phyloP scores from a whole-genome alignment of 2,113 vertebrate species.

The Crotalus helleri region DNA sequence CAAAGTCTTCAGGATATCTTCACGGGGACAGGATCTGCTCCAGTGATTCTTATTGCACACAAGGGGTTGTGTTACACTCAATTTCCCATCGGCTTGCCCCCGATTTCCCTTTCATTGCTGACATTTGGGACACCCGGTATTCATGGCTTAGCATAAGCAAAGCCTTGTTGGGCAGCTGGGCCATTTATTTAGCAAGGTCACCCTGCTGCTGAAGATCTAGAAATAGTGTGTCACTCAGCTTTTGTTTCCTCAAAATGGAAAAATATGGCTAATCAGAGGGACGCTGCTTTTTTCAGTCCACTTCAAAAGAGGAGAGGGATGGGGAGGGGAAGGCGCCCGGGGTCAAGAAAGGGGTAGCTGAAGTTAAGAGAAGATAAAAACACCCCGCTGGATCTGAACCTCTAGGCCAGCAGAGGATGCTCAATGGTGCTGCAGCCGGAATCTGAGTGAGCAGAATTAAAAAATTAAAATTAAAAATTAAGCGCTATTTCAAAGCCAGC shows the following conservation, averaged over 20 bases:
- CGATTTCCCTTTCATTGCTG: conserved; percentile 19
- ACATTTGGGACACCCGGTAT: conserved; percentile 1
- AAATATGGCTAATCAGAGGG: conserved; percentile 24
- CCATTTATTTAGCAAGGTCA: conserved; percentile 25
- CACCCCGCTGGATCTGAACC: not conserved
- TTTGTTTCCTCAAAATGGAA: conserved; percentile 3
- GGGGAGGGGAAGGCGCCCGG: not conserved
- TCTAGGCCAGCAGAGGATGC: not conserved
- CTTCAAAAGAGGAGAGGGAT: not conserved
- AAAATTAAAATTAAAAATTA: too few relatives aligned
- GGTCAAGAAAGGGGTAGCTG: conserved; percentile 15
- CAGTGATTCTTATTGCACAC: not conserved
- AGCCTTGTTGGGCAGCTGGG: conserved; percentile 5
- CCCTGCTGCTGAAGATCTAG: not conserved
- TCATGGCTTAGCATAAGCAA: conserved; percentile 19
- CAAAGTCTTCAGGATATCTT: conserved; percentile 26
- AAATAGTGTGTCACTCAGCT: not conserved
- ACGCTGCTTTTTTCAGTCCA: not conserved
- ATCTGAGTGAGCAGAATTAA: not conserved
- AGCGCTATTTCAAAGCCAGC: not conserved
- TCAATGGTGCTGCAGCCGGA: not conserved
- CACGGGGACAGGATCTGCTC: not conserved
- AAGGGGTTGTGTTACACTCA: not conserved
- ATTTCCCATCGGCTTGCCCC: conserved; percentile 14
- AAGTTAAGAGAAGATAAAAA: not conserved